Percentiles rank a stretch among this genome's conserved stretches.
These are phyloP conservation scores for Malurus splendens DNA, from an alignment of 2,797 vertebrate genomes.

Conservation along the genomic window DNA sequence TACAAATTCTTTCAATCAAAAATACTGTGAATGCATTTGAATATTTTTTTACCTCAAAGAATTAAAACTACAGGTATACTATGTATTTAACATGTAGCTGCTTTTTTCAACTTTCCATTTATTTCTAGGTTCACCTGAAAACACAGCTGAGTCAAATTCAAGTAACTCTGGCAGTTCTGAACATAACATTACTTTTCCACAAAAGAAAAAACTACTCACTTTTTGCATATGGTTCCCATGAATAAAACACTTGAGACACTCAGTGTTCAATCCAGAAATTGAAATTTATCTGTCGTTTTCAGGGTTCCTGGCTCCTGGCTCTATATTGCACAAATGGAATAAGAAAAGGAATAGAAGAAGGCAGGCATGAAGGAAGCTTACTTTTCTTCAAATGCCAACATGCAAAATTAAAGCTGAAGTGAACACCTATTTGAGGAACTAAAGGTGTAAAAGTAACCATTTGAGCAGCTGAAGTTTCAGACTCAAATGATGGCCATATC, in stretches of 20 bases:
- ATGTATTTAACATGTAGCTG: slow-evolving; percentile 84
- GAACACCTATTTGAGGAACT: not conserved
- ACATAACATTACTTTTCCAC: slow-evolving; percentile 79
- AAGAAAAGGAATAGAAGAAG: not conserved
- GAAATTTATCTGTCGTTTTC: not conserved
- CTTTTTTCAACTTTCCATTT: slow-evolving; percentile 76
- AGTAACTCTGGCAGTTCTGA: slow-evolving; percentile 83
- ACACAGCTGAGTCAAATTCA: slow-evolving; percentile 73
- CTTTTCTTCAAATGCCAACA: not conserved
- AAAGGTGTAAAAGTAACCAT: not conserved
- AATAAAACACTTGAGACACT: slow-evolving; percentile 61
- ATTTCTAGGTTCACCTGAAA: slow-evolving; percentile 67
- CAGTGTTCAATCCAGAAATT: slow-evolving; percentile 27
- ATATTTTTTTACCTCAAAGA: slow-evolving; percentile 84
- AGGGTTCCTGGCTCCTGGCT: not conserved
- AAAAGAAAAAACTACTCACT: slow-evolving; percentile 59
- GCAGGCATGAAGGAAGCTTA: not conserved
- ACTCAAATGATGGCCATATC: not conserved
- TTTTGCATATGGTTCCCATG: slow-evolving; percentile 53
- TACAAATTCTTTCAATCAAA: slow-evolving; percentile 96
- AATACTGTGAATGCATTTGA: slow-evolving; percentile 85
- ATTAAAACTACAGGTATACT: slow-evolving; percentile 88
- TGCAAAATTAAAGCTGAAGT: not conserved
- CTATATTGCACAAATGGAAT: not conserved
- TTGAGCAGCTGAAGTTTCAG: not conserved